Base-by-base conservation (phyloP, 2,113 vertebrate species). In the Saguinus midas region DNA sequence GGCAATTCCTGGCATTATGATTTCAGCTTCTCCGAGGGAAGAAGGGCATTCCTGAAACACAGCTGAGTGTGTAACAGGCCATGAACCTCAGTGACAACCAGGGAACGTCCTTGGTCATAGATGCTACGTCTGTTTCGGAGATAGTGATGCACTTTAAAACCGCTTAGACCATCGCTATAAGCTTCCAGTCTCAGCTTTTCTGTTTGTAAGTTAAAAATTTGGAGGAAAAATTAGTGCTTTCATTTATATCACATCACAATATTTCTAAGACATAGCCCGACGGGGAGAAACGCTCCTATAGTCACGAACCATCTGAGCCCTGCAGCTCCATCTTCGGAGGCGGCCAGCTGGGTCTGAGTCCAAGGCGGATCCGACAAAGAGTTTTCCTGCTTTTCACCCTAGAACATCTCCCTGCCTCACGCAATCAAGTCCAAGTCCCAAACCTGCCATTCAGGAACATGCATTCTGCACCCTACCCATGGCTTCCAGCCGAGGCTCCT, bases 401-500 rank as follows among this genome's bases (percentile, higher is more conserved):
- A 3, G 16, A n/a, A 23, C 2, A 45, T 45, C 18, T 29, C 32
- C 61, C 27, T 68, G 75, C 25, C 11, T 25, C 8, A 5, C 1
- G 7, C 25, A 45, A 50, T n/a, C 16, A 3, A 57, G 75, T 52
- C 70, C 11, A 6, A 37, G 66, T 20, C 45, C 32, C 40, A 45
- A 0, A 1, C n/a, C 37, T 14, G 37, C 43, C 10, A 35, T 0
- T 20, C 48, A 1, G 37, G 9, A 48, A 43, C n/a, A 58, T n/a
- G 1, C 40, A 14, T 6, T 25, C 1, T 20, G 25, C 20, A 5
- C 16, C 35, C 32, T 13, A 12, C 35, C 52, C 2, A 6, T 17
- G 0, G 12, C 50, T 72, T 32, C 16, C 16, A 12, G 50, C 32
- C 0, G 1, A 6, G 7, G 76, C 40, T 61, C 23, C 45, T n/a